A percentile compares a stretch with the other conserved stretches of the same genome.
phyloP scores from a whole-genome alignment of 2,113 vertebrate genomes.

The Lagopus muta region DNA sequence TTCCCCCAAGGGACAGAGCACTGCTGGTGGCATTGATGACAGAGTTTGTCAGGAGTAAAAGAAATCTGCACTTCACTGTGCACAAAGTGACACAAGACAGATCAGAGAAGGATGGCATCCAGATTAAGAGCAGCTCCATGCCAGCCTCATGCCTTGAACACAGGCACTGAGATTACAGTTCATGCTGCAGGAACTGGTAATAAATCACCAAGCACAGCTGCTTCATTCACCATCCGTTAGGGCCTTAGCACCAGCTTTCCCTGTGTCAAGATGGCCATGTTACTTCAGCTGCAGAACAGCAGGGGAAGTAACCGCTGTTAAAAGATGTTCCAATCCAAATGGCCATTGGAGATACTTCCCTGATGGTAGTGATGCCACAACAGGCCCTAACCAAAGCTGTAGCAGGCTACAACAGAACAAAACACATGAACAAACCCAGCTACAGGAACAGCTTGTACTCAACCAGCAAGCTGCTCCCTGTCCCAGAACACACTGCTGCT shows the following conservation, averaged over 20 bases:
- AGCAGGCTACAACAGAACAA: neutral
- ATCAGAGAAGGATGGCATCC: neutral
- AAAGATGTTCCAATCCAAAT: neutral
- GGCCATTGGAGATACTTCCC: too few species aligned
- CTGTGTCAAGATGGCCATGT: fast-evolving
- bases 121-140: neutral
- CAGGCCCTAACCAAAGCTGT: neutral
- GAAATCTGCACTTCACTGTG: too few species aligned
- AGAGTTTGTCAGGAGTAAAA: neutral
- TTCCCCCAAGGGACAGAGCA: neutral
- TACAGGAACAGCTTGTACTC: neutral
- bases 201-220: fast-evolving
- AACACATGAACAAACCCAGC: neutral
- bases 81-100: neutral
- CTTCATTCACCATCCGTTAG: neutral
- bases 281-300: neutral
- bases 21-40: too few species aligned
- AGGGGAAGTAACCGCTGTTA: neutral
- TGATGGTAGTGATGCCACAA: neutral
- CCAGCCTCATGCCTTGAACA: fast-evolving
- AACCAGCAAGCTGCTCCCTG: fast-evolving
- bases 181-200: neutral
- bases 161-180: fast-evolving
- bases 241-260: neutral
- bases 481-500: neutral